Evolutionary conservation across 2,113 vertebrate species (phyloP), one percentile per base, ranked within the genome.

Genomic region (Chlamydotis undulata): DNA sequence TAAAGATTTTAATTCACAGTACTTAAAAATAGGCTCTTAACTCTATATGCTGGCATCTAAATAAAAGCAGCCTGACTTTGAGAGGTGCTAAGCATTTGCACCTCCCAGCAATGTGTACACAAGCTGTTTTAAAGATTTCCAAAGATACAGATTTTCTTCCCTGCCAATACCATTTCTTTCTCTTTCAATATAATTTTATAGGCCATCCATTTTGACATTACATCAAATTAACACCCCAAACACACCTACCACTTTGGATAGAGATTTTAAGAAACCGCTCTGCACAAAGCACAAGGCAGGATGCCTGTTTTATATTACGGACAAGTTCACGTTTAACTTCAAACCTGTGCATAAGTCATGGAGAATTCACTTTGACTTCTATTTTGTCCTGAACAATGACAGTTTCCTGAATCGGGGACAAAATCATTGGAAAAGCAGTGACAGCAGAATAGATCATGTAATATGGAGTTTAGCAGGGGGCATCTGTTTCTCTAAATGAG

Each of bases 11-110:
- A 95, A 96, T 94, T 93, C 92, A 93, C 91, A 91, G 75, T 61
- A 85, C 85, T 95, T 96, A 96, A 96, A 97, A 96, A 96, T 97
- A 97, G 87, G 75, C 85, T 70, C 93, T 96, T 95, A 94, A 96
- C 91, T 94, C 79, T 96, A 43, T 80, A 80, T 93, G 93, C 82
- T 96, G 96, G 93, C 96, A 97, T 95, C 94, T 87, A 93, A 96
- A 94, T 95, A 97, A 96, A 96, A 96, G 96, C 96, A 97, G 94
- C 92, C 87, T 97, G 96, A 95, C 90, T 96, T 94, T 96, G 94
- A 96, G 90, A 97, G 93, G 93, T 96, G 96, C 90, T 95, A 96
- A 97, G 92, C 71, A 90, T 96, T 97, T 96, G 94, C 94, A 97
- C 95, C 90, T 97, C 93, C 92, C 84, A 96, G 91, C 94, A 96